Evolutionary conservation across 1,140 invertebrate genomes (phyloP), one percentile per base, ranked within the genome.

Genomic region (Apolygus lucorum): DNA sequence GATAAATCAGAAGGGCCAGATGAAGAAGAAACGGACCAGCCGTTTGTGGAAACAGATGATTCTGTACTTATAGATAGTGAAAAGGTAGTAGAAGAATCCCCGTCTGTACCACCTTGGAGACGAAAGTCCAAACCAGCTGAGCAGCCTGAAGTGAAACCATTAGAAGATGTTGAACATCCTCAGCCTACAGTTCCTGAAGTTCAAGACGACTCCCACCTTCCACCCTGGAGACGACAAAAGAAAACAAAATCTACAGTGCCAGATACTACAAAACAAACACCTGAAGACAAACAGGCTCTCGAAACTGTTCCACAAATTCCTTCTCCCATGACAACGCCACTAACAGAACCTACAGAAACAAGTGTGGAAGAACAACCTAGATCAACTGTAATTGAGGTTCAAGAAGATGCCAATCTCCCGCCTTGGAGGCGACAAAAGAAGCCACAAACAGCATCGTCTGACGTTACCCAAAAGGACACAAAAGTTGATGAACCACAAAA

Each of bases 361-460:
- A n/a, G n/a, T n/a, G n/a, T n/a, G n/a, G n/a, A n/a, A n/a, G n/a
- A n/a, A n/a, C n/a, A n/a, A n/a, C n/a, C n/a, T n/a, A n/a, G n/a
- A n/a, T n/a, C n/a, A n/a, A n/a, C n/a, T n/a, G n/a, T n/a, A n/a
- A n/a, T n/a, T n/a, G n/a, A n/a, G n/a, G n/a, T 67, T 4, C 28
- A 66, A 54, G 25, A 22, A 2, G 64, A 68, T 8, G 17, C 34
- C 17, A 49, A 8, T 49, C 34, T 26, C 42, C 21, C 21, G 1
- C 1, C 22, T 13, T 59, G 22, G 49, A 68, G 28, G 70, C 0
- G 68, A 71, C 29, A 73, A 72, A 67, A 74, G 24, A 74, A 75
- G 71, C 54, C 72, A 70, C 70, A 74, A 14, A 42, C 73, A 11
- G 70, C 78, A 67, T 74, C 74, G 66, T 71, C 70, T 28, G 71